Conservation (phyloP, 2,888 invertebrate species). For the Trilocha varians region DNA sequence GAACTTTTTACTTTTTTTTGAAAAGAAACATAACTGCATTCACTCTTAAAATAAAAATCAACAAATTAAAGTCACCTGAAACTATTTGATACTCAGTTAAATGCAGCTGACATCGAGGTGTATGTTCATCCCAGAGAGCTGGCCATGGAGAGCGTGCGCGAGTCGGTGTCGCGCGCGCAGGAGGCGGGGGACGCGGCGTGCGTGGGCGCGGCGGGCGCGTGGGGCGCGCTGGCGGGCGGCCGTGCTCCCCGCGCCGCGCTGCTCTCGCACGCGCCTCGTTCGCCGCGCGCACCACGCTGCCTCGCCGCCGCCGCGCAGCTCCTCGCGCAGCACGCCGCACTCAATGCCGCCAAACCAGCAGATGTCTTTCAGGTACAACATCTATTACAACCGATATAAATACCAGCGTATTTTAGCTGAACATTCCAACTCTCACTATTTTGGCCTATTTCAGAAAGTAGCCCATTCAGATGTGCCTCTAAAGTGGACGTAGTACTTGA, state of each 20-base stretch:
- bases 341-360: constrained; percentile 77
- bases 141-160: constrained; percentile 86
- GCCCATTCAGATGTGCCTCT: too few species aligned
- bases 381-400: too few species aligned
- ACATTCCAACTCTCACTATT: too few species aligned
- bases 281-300: constrained; percentile 75
- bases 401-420: too few species aligned
- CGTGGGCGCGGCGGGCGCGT: constrained; percentile 83
- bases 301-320: constrained; percentile 85
- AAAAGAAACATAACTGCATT: too few species aligned
- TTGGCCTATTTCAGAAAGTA: too few species aligned
- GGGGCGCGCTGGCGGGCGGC: constrained; percentile 82
- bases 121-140: constrained; percentile 78
- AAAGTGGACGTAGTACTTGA: too few species aligned
- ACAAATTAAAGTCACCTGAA: too few species aligned
- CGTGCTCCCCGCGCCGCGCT: constrained; percentile 83
- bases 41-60: too few species aligned
- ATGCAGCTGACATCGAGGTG: too few species aligned
- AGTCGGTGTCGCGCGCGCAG: constrained; percentile 90
- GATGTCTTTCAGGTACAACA: constrained; percentile 70
- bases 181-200: constrained; percentile 90
- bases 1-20: too few species aligned
- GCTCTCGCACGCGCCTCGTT: constrained; percentile 50
- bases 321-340: constrained; percentile 84
- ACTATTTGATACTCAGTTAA: too few species aligned